Evolutionary conservation across 2,888 invertebrate genomes (phyloP), one percentile per base, ranked within the genome.

Genomic region (Drosophila limbata): DNA sequence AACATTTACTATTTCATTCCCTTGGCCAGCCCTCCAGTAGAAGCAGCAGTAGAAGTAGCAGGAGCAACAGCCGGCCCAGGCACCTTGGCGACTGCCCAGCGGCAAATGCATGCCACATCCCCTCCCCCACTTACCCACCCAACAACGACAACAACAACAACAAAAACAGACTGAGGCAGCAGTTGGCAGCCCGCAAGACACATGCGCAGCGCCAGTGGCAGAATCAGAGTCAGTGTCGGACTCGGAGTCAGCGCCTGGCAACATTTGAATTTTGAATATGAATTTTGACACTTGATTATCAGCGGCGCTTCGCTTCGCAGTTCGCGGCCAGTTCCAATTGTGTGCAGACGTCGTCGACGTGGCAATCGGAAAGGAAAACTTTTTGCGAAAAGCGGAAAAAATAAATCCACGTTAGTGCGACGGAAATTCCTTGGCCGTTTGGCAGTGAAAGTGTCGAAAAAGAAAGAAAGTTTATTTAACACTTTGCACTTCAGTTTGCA

Each of bases 211-310:
- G 86, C 65, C 70, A 69, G 37, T 15, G 56, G 88, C 88, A 82
- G n/a, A 10, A 28, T 17, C 31, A 45, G 51, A 3, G 2, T 28
- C 88, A 82, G 11, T 33, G 56, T 21, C 61, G 31, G 37, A 33
- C 40, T 44, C 48, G 25, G 33, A 37, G 59, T 44, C 53, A 45
- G 37, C 42, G 76, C 60, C 66, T 56, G 80, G 84, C 80, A 72
- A 53, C 81, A 73, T 85, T 86, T 85, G 87, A 87, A 81, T 85
- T 87, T 87, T 79, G 85, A 86, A 86, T 87, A 85, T 87, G 82
- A 87, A 82, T 87, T 86, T 88, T 87, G 86, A 87, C 86, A 87
- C 85, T 86, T 86, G 85, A 87, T 87, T 86, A 86, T 86, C 87
- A 86, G 83, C 79, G 67, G 63, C 45, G 69, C 33, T 55, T 44